Evolutionary conservation across 1,140 invertebrate species (phyloP).

Genomic region (Pararge aegeria): DNA sequence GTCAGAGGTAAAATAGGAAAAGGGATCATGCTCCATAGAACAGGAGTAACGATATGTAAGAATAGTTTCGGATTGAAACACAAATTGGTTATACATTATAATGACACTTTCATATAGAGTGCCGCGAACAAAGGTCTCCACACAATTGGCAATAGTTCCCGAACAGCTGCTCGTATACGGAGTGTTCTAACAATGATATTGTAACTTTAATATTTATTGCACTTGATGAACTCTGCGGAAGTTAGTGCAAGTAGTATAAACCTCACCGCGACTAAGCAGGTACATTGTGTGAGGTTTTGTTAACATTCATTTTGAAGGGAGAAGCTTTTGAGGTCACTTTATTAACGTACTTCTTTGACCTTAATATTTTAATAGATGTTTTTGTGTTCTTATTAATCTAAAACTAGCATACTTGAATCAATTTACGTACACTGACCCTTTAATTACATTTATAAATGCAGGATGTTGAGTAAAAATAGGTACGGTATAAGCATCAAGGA

Average conservation of each 20-base stretch:
- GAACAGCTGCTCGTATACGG: slow-evolving; percentile 61
- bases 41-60: slow-evolving; percentile 1
- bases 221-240: slow-evolving; percentile 68
- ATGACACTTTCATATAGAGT: slow-evolving; percentile 69
- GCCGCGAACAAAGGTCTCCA: slow-evolving; percentile 62
- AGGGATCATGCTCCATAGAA: not conserved
- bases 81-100: slow-evolving; percentile 46
- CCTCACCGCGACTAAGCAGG: slow-evolving; percentile 29
- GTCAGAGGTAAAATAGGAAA: too few relatives aligned
- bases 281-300: slow-evolving; percentile 9
- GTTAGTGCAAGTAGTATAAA: slow-evolving; percentile 48
- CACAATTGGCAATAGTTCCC: slow-evolving; percentile 71
- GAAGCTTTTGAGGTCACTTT: not conserved
- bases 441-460: not conserved
- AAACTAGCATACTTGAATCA: not conserved
- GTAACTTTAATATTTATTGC: slow-evolving; percentile 79
- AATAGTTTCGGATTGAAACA: slow-evolving; percentile 26
- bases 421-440: not conserved
- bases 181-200: slow-evolving; percentile 74
- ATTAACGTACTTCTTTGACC: not conserved
- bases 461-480: slow-evolving; percentile 43
- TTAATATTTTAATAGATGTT: too few relatives aligned
- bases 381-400: not conserved
- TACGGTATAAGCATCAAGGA: slow-evolving; percentile 54
- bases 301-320: not conserved